phyloP scores from a whole-genome alignment of 2,113 vertebrate species.

The Ochotona curzoniae region DNA sequence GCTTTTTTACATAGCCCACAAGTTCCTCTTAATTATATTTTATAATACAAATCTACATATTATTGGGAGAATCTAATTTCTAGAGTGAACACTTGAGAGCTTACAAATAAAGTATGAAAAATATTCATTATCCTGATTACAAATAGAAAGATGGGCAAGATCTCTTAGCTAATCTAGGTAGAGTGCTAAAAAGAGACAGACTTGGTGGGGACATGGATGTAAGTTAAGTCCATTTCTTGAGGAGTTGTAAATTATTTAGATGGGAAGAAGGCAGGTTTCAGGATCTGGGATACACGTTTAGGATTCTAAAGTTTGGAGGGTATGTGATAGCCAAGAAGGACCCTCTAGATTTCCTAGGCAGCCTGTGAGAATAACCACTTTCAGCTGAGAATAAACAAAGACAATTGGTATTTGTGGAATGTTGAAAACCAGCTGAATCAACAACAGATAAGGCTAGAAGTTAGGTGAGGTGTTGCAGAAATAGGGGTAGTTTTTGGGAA shows the following conservation, averaged over 20 bases:
- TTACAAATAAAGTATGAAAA: conserved; percentile 5
- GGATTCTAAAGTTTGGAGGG: conserved; percentile 19
- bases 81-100: neutral
- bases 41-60: too few relatives aligned
- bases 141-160: neutral
- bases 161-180: neutral
- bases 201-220: neutral
- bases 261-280: conserved; percentile 31
- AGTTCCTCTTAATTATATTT: neutral
- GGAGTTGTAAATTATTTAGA: conserved; percentile 21
- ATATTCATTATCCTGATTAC: neutral
- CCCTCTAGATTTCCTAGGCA: conserved; percentile 43
- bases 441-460: conserved; percentile 60
- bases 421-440: conserved; percentile 61
- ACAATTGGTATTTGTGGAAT: conserved; percentile 69
- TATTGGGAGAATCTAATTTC: neutral
- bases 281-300: conserved; percentile 8
- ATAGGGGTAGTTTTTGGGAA: neutral
- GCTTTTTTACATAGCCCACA: neutral
- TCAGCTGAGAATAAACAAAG: conserved; percentile 40
- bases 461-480: conserved; percentile 30
- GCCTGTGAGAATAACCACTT: neutral
- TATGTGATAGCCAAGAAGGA: neutral
- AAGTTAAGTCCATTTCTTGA: neutral
- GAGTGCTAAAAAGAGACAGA: neutral